Base-by-base conservation (phyloP, 2,797 vertebrate genomes). In the Serranus cabrilla region DNA sequence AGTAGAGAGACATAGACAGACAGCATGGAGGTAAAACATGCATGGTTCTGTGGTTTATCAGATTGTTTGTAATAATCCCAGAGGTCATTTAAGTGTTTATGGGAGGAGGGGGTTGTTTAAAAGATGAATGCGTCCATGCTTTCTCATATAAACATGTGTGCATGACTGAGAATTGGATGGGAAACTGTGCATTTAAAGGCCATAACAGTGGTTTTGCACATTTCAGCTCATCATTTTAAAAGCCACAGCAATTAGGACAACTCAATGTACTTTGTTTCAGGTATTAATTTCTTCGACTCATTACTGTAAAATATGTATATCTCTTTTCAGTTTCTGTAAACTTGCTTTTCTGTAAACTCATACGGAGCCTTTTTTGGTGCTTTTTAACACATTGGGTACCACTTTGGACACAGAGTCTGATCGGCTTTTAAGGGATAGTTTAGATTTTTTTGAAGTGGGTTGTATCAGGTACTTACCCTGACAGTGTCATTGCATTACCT, bases 41-140 rank as follows among this genome's bases (percentile, higher is more conserved):
- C 27, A 13, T 6, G 16, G 7, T 5, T 12, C 47, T 45, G 65
- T 11, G 68, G 60, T 66, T 85, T 49, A 73, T 78, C 60, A 0
- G 51, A 62, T 40, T 78, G 71, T 66, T 69, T 78, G 65, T 71
- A 58, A 49, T 72, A 68, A 67, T 76, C 71, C 37, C 43, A 57
- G 50, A 61, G 69, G 47, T 57, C 51, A 37, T 40, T 67, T 70
- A 9, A 23, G 56, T 49, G 63, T 27, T 42, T 64, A 27, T 42
- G 23, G n/a, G 54, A 62, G 71, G 71, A 45, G 40, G 37, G 25
- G 61, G 18, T 9, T 70, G 59, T 64, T 81, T 61, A n/a, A 72
- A 84, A 52, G 42, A 78, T 71, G 11, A 59, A 87, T 70, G 51
- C 46, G 47, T 47, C 34, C 25, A 25, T 50, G 51, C 16, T 0